A percentile compares a stretch with the other conserved stretches of the same genome.
Conservation (phyloP, 2,888 invertebrate genomes). For the Erebia epiphron region DNA sequence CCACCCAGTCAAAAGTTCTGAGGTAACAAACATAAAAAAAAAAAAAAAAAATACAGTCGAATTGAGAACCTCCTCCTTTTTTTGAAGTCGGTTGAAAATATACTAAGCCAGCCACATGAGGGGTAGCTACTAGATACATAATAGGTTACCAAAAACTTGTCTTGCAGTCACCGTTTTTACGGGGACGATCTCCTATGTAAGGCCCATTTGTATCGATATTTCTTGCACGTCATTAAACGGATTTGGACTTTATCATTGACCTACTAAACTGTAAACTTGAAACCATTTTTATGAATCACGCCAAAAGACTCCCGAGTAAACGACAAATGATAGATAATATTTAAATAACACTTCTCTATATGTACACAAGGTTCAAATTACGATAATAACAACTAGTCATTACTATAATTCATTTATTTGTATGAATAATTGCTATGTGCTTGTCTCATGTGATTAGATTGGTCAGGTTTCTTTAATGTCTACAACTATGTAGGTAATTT, state of each 20-base stretch:
- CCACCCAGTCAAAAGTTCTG: too few species aligned
- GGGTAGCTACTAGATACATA: too few species aligned
- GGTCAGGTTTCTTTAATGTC: background rate
- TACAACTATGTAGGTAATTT: background rate
- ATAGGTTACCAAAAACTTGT: too few species aligned
- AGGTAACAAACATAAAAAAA: too few species aligned
- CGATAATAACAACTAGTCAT: background rate
- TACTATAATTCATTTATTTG: background rate
- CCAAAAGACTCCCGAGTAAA: background rate
- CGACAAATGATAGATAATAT: background rate
- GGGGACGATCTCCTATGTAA: background rate
- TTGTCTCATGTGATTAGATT: background rate
- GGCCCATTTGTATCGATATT: background rate
- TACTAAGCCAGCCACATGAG: too few species aligned
- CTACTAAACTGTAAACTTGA: constrained; percentile 52
- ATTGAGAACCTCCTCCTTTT: too few species aligned
- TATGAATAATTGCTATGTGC: background rate
- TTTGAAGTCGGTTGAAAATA: too few species aligned
- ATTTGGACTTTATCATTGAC: constrained; percentile 50
- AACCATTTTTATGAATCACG: constrained; percentile 44
- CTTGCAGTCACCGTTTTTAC: too few species aligned
- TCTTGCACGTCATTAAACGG: constrained; percentile 29
- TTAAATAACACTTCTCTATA: background rate
- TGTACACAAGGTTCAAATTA: constrained; percentile 3
- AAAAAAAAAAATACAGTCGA: too few species aligned